These are phyloP conservation scores for Muntiacus reevesi DNA, from an alignment of 2,113 vertebrate species.

Conservation along the genomic window DNA sequence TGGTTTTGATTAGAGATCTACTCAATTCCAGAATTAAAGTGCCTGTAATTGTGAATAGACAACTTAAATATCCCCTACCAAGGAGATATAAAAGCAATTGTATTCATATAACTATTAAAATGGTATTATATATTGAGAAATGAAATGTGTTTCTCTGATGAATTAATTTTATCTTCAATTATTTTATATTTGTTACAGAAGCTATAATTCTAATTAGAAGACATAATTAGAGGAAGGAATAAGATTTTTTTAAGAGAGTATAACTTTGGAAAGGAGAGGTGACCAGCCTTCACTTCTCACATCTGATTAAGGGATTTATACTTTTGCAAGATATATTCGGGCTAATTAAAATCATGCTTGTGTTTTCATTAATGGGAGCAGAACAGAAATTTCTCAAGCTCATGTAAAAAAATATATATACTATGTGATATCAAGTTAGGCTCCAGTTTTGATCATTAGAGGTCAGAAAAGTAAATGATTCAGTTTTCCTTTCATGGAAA, in stretches of 20 bases:
- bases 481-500: neutral
- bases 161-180: conserved; percentile 13
- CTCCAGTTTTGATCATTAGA: neutral
- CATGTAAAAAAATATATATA: neutral
- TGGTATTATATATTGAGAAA: neutral
- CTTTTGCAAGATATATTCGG: conserved; percentile 9
- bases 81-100: neutral
- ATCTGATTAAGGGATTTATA: conserved; percentile 27
- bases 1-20: neutral
- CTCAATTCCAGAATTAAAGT: neutral
- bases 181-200: neutral
- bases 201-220: conserved; percentile 5
- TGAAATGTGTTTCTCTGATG: neutral
- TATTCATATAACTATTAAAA: neutral
- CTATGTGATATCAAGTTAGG: neutral
- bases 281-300: neutral
- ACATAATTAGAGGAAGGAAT: neutral
- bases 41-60: neutral
- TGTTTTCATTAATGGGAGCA: conserved; percentile 48
- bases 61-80: neutral
- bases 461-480: conserved; percentile 1
- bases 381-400: neutral
- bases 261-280: conserved; percentile 16
- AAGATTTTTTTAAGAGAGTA: neutral
- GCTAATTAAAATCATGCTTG: conserved; percentile 53